phyloP scores from a whole-genome alignment of 2,113 vertebrate genomes.

The Eleginops maclovinus region DNA sequence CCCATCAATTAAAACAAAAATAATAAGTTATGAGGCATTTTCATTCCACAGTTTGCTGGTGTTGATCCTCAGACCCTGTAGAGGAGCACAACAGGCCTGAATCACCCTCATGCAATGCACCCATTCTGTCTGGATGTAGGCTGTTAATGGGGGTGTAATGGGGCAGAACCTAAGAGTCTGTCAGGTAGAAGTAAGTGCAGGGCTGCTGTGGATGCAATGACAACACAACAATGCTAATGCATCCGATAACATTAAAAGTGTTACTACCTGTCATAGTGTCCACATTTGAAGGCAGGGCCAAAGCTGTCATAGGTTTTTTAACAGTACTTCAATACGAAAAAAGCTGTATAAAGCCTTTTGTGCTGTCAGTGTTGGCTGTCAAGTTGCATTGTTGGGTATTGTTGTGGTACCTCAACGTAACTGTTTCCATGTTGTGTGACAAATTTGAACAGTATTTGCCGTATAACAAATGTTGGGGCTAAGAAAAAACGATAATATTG shows the following conservation, averaged over 20 bases:
- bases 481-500: background rate
- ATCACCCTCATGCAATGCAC: conserved; percentile 20
- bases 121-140: conserved; percentile 18
- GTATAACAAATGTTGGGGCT: background rate
- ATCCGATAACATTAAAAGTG: background rate
- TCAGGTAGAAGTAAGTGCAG: conserved; percentile 46
- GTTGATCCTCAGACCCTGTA: conserved; percentile 1
- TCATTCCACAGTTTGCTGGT: background rate
- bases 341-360: background rate
- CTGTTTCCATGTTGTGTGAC: no score
- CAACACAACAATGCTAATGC: conserved; percentile 15
- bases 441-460: background rate
- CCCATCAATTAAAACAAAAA: conserved; percentile 39
- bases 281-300: background rate
- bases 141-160: conserved; percentile 70
- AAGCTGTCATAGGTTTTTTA: background rate
- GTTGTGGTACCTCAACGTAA: no score
- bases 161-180: conserved; percentile 67
- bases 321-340: background rate
- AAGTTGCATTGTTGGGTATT: no score
- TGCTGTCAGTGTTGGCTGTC: no score
- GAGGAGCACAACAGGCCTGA: conserved; percentile 25
- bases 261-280: background rate
- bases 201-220: conserved; percentile 41
- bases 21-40: background rate